Evolutionary conservation across 2,888 invertebrate genomes (phyloP), one percentile per base, ranked within the genome.

Genomic region (Spodoptera exigua): DNA sequence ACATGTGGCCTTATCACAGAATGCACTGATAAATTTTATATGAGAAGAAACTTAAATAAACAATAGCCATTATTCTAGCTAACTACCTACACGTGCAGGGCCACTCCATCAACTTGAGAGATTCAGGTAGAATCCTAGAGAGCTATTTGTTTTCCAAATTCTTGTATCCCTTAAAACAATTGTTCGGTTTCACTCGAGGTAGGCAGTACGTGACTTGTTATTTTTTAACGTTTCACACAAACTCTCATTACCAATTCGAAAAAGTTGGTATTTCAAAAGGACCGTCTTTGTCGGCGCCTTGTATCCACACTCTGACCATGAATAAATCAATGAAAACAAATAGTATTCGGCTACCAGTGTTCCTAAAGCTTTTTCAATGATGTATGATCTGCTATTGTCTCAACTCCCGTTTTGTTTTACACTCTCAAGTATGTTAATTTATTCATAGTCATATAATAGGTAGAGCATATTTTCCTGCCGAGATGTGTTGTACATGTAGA

Each of bases 271-370:
- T 91, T 91, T 90, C 88, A 87, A 91, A 90, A 87, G 85, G 78
- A 81, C 84, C 87, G 89, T 88, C 86, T 82, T 81, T 86, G 91
- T 86, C 92, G 93, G 94, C 92, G 88, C 88, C 92, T 92, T 91
- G 78, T 89, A 89, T 89, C 87, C 83, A 73, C 80, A 79, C 76
- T 85, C 81, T 86, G 91, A 91, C 93, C 93, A 92, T 93, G 94
- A 93, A 94, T 93, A 93, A 92, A 93, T 93, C 90, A 92, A 93
- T 93, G 92, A 94, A 93, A 94, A 94, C 93, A 93, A 94, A 93
- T 93, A 94, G 84, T 89, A 91, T 93, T 91, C 86, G 89, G 91
- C 93, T 92, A 92, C 94, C 88, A 91, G 92, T 93, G 85, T 92
- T 90, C 88, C 86, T 83, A 89, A 92, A 89, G 86, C 81, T 85